Evolutionary conservation across 2,888 invertebrate species (phyloP), one percentile per base, ranked within the genome.

Genomic region (Hipparchia semele): DNA sequence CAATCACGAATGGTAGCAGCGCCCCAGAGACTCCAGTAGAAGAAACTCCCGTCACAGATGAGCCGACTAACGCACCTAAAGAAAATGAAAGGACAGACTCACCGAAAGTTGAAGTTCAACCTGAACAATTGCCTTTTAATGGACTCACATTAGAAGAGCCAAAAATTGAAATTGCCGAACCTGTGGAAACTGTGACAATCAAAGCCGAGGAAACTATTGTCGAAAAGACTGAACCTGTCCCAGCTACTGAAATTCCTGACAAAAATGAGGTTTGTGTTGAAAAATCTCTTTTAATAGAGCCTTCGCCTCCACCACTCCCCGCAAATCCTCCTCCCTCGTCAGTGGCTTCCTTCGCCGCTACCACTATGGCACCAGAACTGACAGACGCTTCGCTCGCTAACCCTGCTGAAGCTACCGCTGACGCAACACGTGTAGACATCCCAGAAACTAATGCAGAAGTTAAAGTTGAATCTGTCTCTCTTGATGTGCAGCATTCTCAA

Each of bases 281-380:
- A 86, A 88, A 88, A 90, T 87, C 89, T 95, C 95, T 95, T 94
- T 94, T 95, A 95, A 90, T 92, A 90, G 95, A 95, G 88, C 92
- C 95, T 90, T 88, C 94, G 87, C 96, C 96, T 90, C 96, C 96
- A 86, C 96, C 96, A 82, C 95, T 96, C 86, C 96, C 96, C 80
- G 95, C 95, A 86, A 96, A 95, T 86, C 96, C 96, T 86, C 96
- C 96, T 87, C 96, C 96, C 81, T 96, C 96, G 84, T 96, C 96
- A 91, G 96, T 96, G 92, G 96, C 95, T 88, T 96, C 96, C 82
- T 96, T 96, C 90, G 96, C 96, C 88, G 95, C 95, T 86, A 95
- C 95, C 86, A 95, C 95, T 78, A 95, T 95, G 95, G 95, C 95
- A 86, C 94, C 91, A 81, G 93, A 93, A 83, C 80, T 88, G 85